A percentile compares a stretch with the other conserved stretches of the same genome.
Evolutionary conservation across 2,113 vertebrate genomes (phyloP).

Genomic region (Dipodomys merriami): DNA sequence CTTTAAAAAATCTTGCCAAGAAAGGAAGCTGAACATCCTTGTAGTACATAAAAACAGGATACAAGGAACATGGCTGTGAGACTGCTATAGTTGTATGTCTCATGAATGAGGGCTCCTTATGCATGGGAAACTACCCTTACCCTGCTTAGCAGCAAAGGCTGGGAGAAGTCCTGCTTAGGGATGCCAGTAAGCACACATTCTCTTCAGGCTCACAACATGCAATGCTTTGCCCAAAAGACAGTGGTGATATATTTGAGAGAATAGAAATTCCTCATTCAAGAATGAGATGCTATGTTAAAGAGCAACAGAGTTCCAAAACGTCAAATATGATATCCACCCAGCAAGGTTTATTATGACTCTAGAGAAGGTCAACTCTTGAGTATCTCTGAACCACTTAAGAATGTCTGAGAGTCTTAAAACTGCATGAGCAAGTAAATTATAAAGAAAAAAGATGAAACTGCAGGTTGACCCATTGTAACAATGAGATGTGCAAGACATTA

Average conservation of each 20-base stretch:
- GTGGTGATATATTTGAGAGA: constrained; percentile 15
- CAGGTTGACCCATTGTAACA: neutral
- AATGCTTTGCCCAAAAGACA: constrained; percentile 23
- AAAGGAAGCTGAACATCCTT: neutral
- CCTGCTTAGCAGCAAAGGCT: neutral
- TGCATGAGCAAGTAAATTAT: constrained; percentile 54
- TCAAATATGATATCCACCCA: constrained; percentile 32
- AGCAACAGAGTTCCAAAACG: constrained; percentile 55
- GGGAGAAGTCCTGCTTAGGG: neutral
- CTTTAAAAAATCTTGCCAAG: constrained; percentile 21
- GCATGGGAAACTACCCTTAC: too few relatives aligned
- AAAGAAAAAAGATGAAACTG: constrained; percentile 23
- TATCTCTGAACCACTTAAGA: constrained; percentile 27
- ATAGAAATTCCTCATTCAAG: constrained; percentile 40
- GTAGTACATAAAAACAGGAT: neutral
- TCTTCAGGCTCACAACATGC: neutral
- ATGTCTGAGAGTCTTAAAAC: constrained; percentile 3
- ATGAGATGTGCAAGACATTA: too few relatives aligned
- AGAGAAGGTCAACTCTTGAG: constrained; percentile 47
- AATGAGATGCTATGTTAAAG: neutral
- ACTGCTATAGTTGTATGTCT: neutral
- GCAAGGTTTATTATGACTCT: neutral
- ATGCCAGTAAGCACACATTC: neutral
- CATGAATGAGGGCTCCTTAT: neutral
- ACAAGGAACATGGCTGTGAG: neutral